Conservation (phyloP, 2,113 vertebrate genomes). For the Engraulis encrasicolus region DNA sequence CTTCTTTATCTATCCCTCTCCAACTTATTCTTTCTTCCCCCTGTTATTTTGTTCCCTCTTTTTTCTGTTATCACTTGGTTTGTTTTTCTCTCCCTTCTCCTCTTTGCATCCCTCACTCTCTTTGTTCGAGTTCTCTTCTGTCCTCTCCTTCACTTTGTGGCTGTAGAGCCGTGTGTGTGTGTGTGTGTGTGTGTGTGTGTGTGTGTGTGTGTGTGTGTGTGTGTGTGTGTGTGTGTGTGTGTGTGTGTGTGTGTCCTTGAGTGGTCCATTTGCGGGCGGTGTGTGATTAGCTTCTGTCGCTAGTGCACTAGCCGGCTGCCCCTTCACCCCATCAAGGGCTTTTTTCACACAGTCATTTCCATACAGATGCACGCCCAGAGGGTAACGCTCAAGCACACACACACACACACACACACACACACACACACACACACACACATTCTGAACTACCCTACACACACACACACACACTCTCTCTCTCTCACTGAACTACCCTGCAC, state of each 20-base stretch:
- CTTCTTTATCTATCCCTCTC: too few species aligned
- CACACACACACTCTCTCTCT: background rate
- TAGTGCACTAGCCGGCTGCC: conserved; percentile 38
- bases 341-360: conserved; percentile 45
- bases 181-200: conserved; percentile 37
- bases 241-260: conserved; percentile 59
- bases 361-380: conserved; percentile 15
- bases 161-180: background rate
- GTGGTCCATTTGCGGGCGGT: conserved; percentile 45
- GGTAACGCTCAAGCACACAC: background rate
- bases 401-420: background rate
- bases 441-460: background rate
- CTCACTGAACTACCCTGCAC: too few species aligned
- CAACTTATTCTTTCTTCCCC: too few species aligned
- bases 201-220: conserved; percentile 21
- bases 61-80: too few species aligned
- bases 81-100: too few species aligned
- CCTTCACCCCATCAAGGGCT: conserved; percentile 38
- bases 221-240: conserved; percentile 2
- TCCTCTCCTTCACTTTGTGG: too few species aligned
- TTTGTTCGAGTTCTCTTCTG: too few species aligned
- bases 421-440: background rate
- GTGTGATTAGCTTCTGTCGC: conserved; percentile 52
- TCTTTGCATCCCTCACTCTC: too few species aligned
- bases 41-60: too few species aligned